Conservation (phyloP, 1,140 invertebrate genomes). For the Rhagoletis zephyria region DNA sequence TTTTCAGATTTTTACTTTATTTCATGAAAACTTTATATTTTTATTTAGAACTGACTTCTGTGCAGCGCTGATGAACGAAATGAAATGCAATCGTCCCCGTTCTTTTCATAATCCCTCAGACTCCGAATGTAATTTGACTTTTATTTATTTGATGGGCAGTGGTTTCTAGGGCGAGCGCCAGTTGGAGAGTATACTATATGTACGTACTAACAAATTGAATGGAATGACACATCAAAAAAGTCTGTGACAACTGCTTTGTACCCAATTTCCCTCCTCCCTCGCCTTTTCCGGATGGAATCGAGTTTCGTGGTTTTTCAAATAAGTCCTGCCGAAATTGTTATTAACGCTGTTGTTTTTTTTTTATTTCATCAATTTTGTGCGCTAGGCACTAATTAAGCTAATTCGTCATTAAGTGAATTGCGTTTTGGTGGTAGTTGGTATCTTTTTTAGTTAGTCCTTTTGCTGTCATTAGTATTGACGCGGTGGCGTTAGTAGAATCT, state of each 20-base stretch:
- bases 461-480: neutral
- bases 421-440: conserved; percentile 37
- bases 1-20: neutral
- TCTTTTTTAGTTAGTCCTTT: neutral
- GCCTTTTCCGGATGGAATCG: neutral
- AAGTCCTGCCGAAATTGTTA: neutral
- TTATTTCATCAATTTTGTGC: neutral
- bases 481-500: conserved; percentile 10
- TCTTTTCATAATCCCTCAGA: conserved; percentile 22
- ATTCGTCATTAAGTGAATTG: conserved; percentile 47
- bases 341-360: neutral
- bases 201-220: neutral
- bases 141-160: neutral
- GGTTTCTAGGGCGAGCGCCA: neutral
- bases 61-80: neutral
- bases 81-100: neutral
- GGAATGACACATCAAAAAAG: conserved; percentile 3
- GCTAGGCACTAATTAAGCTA: conserved; percentile 36
- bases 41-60: neutral
- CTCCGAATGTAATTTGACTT: neutral
- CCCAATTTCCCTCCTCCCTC: neutral
- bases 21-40: neutral
- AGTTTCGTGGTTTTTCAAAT: neutral
- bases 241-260: neutral
- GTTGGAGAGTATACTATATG: neutral